Base-by-base conservation (phyloP, 2,888 invertebrate species). In the Augochlorella aurata region DNA sequence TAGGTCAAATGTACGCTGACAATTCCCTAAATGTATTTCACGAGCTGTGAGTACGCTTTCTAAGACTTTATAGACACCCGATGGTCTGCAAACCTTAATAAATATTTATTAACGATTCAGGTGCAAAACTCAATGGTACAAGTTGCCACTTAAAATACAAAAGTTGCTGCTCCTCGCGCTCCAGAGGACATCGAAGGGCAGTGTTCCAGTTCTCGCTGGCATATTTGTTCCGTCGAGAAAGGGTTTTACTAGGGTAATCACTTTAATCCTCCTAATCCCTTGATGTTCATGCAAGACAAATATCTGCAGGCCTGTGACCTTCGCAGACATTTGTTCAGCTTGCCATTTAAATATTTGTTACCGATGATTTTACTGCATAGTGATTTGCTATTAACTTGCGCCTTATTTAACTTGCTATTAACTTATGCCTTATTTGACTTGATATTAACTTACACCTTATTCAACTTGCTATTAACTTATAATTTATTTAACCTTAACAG, bases 101-200 rank as follows among this genome's bases (percentile, higher is more conserved):
- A n/a, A 69, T 10, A 14, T n/a, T 8, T 16, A 0, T 18, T 12
- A 4, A 29, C 44, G 0, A 16, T 52, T 0, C 38, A 78, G 78
- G 7, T 78, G 29, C 1, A 21, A 29, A 44, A 44, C 49, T 8
- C 24, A 21, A 0, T 78, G 78, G 78, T 69, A 74, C 1, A 1
- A 2, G 1, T 49, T 73, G 45, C 68, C 78, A 4, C 1, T 68
- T 0, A 5, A 18, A 14, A 44, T 61, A 0, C 74, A 74, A n/a
- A 74, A 69, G 12, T 8, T 69, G 0, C 18, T 78, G 9, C 49
- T 49, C 0, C 45, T 74, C 5, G 14, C 69, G 1, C 16, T 71
- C 1, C 45, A 45, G 18, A 58, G 71, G 10, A 71, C 71, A 0
- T 71, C 71, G 45, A 71, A 71, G 16, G 16, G 29, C 24, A 58